phyloP scores from a whole-genome alignment of 2,113 vertebrate genomes.

The Lipotes vexillifer region DNA sequence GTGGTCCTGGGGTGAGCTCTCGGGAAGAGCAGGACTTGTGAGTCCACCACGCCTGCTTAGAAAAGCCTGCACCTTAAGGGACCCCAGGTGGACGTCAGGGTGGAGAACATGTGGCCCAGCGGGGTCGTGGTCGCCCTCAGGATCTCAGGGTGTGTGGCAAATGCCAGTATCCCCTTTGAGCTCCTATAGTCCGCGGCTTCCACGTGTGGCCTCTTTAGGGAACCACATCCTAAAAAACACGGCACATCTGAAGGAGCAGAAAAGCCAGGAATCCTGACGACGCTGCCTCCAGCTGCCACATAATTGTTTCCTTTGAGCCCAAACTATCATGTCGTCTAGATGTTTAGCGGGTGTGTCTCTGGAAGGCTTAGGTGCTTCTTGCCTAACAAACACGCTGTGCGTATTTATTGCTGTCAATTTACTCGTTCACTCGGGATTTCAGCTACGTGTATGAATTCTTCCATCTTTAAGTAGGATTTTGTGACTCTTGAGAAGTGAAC shows the following conservation, averaged over 20 bases:
- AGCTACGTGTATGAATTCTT: not conserved
- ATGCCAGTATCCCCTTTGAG: not conserved
- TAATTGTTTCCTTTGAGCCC: not conserved
- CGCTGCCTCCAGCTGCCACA: too few relatives aligned
- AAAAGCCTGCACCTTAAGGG: not conserved
- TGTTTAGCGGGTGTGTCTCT: not conserved
- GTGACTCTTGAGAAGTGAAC: not conserved
- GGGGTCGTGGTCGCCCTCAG: not conserved
- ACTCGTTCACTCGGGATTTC: not conserved
- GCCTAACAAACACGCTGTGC: too few relatives aligned
- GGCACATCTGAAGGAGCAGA: not conserved
- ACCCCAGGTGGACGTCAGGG: rapidly evolving
- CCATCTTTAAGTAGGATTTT: not conserved
- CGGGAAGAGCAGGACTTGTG: not conserved
- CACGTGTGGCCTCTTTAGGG: not conserved
- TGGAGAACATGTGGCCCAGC: rapidly evolving
- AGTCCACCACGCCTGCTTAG: not conserved
- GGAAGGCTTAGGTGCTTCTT: not conserved
- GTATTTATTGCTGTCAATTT: not conserved
- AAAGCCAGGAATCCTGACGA: not conserved
- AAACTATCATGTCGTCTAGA: too few relatives aligned
- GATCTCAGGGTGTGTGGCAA: not conserved
- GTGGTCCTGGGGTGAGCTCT: not conserved
- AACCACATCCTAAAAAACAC: not conserved
- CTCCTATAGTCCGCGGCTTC: not conserved